Conservation (phyloP, 2,113 vertebrate genomes). For the Marcusenius ussheri region DNA sequence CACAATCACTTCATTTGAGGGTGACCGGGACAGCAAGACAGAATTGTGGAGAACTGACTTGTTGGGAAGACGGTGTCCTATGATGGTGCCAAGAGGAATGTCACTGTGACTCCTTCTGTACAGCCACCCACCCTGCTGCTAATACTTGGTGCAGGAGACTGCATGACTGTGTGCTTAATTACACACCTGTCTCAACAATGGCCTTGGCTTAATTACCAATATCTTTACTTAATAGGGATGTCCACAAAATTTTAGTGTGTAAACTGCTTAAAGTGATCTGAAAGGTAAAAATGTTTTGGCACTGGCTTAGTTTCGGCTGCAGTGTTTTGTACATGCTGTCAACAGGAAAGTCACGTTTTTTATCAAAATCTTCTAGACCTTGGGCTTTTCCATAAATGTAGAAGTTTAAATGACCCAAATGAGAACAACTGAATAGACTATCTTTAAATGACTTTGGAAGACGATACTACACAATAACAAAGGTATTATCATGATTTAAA, state of each 20-base stretch:
- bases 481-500: not conserved
- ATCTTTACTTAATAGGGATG: not conserved
- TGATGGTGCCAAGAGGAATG: not conserved
- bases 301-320: not conserved
- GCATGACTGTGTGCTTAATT: not conserved
- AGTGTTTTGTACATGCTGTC: not conserved
- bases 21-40: not conserved
- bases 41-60: not conserved
- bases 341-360: not conserved
- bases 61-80: not conserved
- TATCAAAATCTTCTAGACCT: not conserved
- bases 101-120: not conserved
- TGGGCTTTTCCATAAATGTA: not conserved
- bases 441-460: not conserved
- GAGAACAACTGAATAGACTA: not conserved
- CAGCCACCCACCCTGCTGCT: not conserved
- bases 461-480: not conserved
- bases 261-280: not conserved
- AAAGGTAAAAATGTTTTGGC: not conserved
- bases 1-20: not conserved
- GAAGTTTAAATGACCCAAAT: conserved; percentile 6
- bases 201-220: not conserved
- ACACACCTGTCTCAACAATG: not conserved
- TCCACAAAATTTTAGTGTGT: not conserved
- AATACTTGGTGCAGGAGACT: not conserved